Percentiles rank a stretch among this genome's conserved stretches.
These are phyloP conservation scores for Platycercus adscitus DNA, from an alignment of 2,113 vertebrate species.

Conservation along the genomic window DNA sequence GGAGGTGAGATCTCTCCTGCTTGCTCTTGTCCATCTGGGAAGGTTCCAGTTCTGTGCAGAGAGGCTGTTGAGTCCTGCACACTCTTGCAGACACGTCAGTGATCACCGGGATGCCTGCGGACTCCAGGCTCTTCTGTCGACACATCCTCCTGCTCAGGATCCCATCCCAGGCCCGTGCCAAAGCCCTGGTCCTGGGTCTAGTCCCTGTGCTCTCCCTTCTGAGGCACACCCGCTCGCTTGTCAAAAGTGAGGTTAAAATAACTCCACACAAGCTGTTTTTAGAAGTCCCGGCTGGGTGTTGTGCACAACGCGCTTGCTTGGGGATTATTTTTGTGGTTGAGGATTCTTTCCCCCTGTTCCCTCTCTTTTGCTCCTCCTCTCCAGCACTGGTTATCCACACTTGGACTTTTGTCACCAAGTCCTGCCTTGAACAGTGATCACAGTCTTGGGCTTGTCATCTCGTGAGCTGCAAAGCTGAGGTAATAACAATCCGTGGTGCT, in stretches of 20 bases:
- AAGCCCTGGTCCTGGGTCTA: background rate
- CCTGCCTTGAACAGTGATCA: background rate
- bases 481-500: background rate
- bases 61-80: rapidly evolving
- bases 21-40: background rate
- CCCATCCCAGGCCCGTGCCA: background rate
- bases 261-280: constrained; percentile 44
- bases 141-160: background rate
- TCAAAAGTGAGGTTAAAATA: constrained; percentile 59
- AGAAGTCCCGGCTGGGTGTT: constrained; percentile 46
- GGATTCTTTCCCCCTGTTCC: background rate
- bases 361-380: background rate
- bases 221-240: constrained; percentile 8
- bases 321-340: constrained; percentile 30
- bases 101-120: background rate
- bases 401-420: background rate
- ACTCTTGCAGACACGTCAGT: background rate
- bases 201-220: background rate
- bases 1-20: background rate
- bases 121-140: background rate
- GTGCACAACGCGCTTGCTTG: constrained; percentile 25
- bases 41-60: background rate
- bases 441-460: background rate
- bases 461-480: background rate
- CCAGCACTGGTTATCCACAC: background rate